These are phyloP conservation scores for Camelus dromedarius DNA, from an alignment of 2,113 vertebrate genomes.

Conservation along the genomic window DNA sequence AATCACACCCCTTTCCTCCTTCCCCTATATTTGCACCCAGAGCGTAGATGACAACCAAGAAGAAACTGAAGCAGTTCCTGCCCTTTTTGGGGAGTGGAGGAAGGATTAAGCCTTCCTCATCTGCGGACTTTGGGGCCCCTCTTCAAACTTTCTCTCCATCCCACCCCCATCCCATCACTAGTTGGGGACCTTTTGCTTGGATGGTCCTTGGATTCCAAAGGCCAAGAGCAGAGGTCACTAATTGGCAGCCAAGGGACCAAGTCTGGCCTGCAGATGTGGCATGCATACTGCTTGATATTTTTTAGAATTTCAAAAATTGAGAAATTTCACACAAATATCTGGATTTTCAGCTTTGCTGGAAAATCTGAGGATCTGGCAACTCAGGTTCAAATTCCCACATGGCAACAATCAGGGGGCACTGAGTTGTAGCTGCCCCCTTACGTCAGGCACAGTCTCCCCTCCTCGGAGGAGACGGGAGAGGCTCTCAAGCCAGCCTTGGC, in stretches of 20 bases:
- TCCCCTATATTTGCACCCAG: not conserved
- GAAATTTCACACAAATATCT: slow-evolving; percentile 25
- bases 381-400: not conserved
- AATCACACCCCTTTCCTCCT: no score
- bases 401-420: not conserved
- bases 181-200: not conserved
- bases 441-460: fast-evolving
- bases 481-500: not conserved
- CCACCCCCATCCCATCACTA: no score
- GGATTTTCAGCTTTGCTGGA: not conserved
- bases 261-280: slow-evolving; percentile 32
- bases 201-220: not conserved
- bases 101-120: not conserved
- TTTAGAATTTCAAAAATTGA: not conserved
- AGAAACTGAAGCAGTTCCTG: fast-evolving
- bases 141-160: not conserved
- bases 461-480: not conserved
- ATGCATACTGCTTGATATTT: not conserved
- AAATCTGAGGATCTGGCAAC: not conserved
- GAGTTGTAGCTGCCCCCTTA: not conserved
- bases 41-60: fast-evolving
- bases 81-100: fast-evolving
- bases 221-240: not conserved
- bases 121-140: not conserved
- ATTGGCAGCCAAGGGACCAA: not conserved